Conservation (phyloP, 2,113 vertebrate species). For the Sorex fumeus region DNA sequence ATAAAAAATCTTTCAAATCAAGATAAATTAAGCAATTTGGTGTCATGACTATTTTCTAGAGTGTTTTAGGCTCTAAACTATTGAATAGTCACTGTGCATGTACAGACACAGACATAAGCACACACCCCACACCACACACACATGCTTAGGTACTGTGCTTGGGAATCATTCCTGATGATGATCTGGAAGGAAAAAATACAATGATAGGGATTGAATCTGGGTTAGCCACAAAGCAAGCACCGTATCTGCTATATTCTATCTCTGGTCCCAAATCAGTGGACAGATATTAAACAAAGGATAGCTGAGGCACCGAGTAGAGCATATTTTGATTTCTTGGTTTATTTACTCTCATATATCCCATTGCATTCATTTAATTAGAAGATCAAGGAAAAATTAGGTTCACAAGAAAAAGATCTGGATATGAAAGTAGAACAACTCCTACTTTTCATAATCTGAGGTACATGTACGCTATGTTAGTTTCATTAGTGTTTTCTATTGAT, state of each 20-base stretch:
- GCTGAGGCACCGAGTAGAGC: neutral
- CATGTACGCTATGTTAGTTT: constrained; percentile 7
- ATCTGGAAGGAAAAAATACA: no score
- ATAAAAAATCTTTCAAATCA: neutral
- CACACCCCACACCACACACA: no score
- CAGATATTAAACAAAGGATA: neutral
- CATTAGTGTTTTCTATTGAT: neutral
- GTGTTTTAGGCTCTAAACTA: neutral
- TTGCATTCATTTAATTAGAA: neutral
- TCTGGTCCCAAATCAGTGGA: neutral
- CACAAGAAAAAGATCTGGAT: neutral
- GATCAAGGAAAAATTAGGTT: neutral
- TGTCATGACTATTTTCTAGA: neutral
- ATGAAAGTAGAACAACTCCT: neutral
- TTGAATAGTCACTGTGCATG: neutral
- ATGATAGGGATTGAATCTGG: no score
- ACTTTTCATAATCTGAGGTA: neutral
- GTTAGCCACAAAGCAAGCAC: no score
- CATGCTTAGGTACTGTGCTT: no score
- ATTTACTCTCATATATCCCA: neutral
- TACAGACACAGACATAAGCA: no score
- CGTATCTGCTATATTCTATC: no score
- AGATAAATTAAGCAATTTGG: neutral
- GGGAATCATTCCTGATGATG: no score
- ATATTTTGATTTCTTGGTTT: neutral